Conservation (phyloP, 1,140 invertebrate species). For the Euglossa dilemma region DNA sequence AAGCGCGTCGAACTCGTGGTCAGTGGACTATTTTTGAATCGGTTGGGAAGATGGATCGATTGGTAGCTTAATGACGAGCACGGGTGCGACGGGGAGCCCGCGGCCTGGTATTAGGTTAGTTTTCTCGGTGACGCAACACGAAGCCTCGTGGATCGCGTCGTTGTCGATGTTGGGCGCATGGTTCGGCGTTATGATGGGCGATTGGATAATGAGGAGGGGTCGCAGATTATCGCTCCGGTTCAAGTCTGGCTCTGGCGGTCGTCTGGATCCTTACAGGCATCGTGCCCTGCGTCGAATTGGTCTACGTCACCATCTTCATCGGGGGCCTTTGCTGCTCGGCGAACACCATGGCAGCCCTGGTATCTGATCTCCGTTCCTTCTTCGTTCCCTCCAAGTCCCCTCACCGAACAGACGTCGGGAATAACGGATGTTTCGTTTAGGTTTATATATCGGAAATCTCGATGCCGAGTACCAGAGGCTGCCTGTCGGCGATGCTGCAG, state of each 20-base stretch:
- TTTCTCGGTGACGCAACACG: slow-evolving; percentile 87
- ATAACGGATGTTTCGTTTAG: slow-evolving; percentile 72
- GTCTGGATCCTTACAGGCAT: slow-evolving; percentile 90
- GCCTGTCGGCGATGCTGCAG: slow-evolving; percentile 92
- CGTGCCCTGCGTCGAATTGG: slow-evolving; percentile 88
- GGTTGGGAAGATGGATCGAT: slow-evolving; percentile 35
- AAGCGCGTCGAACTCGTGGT: neutral
- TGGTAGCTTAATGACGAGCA: slow-evolving; percentile 15
- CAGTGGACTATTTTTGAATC: slow-evolving; percentile 37
- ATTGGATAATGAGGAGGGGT: slow-evolving; percentile 89
- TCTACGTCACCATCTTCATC: slow-evolving; percentile 90
- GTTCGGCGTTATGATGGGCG: slow-evolving; percentile 89
- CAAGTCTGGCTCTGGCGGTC: slow-evolving; percentile 88
- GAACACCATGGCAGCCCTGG: slow-evolving; percentile 90
- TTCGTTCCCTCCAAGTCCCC: neutral
- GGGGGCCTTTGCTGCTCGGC: slow-evolving; percentile 91
- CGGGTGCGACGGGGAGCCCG: too few relatives aligned
- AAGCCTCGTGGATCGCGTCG: slow-evolving; percentile 92
- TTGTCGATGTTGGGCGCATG: slow-evolving; percentile 90
- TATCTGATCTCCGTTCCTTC: slow-evolving; percentile 63
- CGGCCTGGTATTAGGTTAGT: slow-evolving; percentile 59
- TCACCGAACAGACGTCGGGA: too few relatives aligned
- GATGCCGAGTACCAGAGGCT: slow-evolving; percentile 91
- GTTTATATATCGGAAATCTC: slow-evolving; percentile 96
- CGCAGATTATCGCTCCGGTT: slow-evolving; percentile 86